A percentile compares a stretch with the other conserved stretches of the same genome.
These are phyloP conservation scores for Caenorhabditis sp. DNA, from an alignment of 2,888 invertebrate species.

Conservation along the genomic window DNA sequence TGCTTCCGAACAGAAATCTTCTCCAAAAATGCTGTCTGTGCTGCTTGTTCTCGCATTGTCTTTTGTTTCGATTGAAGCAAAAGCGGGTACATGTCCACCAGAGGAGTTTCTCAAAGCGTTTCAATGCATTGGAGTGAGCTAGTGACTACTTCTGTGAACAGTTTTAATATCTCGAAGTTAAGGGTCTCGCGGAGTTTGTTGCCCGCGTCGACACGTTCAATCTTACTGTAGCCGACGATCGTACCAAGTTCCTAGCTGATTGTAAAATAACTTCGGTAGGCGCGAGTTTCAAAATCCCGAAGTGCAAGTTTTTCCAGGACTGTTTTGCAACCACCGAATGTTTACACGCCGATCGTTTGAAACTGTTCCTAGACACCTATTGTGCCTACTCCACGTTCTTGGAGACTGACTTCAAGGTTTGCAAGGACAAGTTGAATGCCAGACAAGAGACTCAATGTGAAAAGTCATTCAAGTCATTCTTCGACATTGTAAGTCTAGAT, in stretches of 20 bases:
- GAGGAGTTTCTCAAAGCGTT: constrained; percentile 49
- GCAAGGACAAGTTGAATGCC: constrained; percentile 38
- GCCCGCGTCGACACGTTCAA: constrained; percentile 27
- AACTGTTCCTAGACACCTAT: constrained; percentile 38
- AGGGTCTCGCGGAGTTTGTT: constrained; percentile 49
- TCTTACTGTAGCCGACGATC: constrained; percentile 24
- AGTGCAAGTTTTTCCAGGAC: constrained; percentile 28
- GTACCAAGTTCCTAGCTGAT: constrained; percentile 25
- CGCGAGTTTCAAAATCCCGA: too few species aligned
- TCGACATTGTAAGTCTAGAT: constrained; percentile 35
- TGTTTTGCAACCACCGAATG: constrained; percentile 30
- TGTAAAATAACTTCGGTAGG: constrained; percentile 38
- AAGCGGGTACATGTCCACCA: constrained; percentile 15
- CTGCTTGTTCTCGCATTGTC: background rate
- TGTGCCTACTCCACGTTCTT: constrained; percentile 54
- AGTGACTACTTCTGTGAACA: background rate
- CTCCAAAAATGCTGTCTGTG: constrained; percentile 23
- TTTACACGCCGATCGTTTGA: constrained; percentile 47
- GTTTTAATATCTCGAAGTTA: background rate
- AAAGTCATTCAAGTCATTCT: constrained; percentile 47
- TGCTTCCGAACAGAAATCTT: background rate
- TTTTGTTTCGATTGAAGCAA: background rate
- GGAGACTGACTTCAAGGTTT: constrained; percentile 49
- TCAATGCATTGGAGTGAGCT: constrained; percentile 42
- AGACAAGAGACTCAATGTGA: constrained; percentile 40